These are phyloP conservation scores for Coenonympha arcania DNA, from an alignment of 2,888 invertebrate genomes.

Conservation along the genomic window DNA sequence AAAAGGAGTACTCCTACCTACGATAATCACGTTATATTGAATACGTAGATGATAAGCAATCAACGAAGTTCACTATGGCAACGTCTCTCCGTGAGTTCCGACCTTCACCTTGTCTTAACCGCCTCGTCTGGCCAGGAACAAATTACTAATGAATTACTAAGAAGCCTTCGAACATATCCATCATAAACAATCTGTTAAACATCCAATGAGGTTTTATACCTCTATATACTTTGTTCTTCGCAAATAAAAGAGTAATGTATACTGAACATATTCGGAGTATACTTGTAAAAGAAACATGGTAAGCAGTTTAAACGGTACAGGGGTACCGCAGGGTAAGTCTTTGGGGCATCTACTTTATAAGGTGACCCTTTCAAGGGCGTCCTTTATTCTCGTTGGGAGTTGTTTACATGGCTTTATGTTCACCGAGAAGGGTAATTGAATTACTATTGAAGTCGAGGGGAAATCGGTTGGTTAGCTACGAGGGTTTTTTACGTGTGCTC, in stretches of 20 bases:
- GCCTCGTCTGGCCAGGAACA: slow-evolving; percentile 39
- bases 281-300: slow-evolving; percentile 13
- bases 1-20: slow-evolving; percentile 19
- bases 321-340: slow-evolving; percentile 43
- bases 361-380: slow-evolving; percentile 58
- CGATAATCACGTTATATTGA: no score
- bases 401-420: slow-evolving; percentile 46
- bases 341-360: slow-evolving; percentile 42
- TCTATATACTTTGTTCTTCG: background rate
- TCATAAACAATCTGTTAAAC: slow-evolving; percentile 1
- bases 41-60: slow-evolving; percentile 45
- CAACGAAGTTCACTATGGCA: slow-evolving; percentile 42
- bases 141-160: slow-evolving; percentile 30
- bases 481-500: slow-evolving; percentile 19
- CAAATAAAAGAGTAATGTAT: slow-evolving; percentile 33
- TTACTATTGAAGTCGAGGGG: slow-evolving; percentile 44
- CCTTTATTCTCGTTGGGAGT: slow-evolving; percentile 43
- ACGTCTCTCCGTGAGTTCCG: slow-evolving; percentile 36
- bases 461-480: slow-evolving; percentile 32
- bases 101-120: slow-evolving; percentile 57
- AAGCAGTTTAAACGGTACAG: slow-evolving; percentile 22
- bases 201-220: slow-evolving; percentile 29
- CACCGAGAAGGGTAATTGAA: slow-evolving; percentile 48
- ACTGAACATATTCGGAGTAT: slow-evolving; percentile 10
- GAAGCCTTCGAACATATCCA: slow-evolving; percentile 31